A percentile compares a stretch with the other conserved stretches of the same genome.
Conservation (phyloP, 2,113 vertebrate species). For the Mormoops blainvillei region DNA sequence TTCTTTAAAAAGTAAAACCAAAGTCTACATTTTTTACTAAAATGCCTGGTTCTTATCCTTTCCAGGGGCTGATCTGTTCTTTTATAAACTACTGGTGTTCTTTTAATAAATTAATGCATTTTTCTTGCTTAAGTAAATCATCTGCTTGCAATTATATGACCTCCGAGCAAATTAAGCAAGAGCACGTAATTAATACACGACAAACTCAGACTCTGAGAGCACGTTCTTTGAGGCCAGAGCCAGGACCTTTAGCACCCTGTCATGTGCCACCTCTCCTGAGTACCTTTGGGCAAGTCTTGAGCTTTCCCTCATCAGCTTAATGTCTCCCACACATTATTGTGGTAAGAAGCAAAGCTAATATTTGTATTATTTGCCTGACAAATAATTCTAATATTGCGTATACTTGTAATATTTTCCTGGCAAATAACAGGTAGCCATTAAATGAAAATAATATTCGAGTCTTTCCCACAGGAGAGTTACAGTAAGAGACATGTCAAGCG, state of each 20-base stretch:
- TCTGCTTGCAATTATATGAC: background rate
- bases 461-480: background rate
- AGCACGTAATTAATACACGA: background rate
- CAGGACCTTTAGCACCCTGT: background rate
- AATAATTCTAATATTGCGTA: background rate
- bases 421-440: background rate
- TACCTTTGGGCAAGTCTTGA: background rate
- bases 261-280: background rate
- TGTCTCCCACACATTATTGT: background rate
- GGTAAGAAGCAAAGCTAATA: background rate
- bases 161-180: background rate
- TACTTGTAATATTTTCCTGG: background rate
- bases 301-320: background rate
- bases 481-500: background rate
- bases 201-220: background rate
- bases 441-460: background rate
- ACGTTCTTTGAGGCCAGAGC: background rate
- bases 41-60: background rate
- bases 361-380: background rate
- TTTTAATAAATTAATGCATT: slow-evolving; percentile 10
- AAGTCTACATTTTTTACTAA: slow-evolving; percentile 22
- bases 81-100: background rate
- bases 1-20: slow-evolving; percentile 44
- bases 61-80: background rate
- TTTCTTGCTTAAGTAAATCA: slow-evolving; percentile 15